Evolutionary conservation across 2,888 invertebrate species (phyloP), one percentile per base, ranked within the genome.

Genomic region (Lymantria dispar): DNA sequence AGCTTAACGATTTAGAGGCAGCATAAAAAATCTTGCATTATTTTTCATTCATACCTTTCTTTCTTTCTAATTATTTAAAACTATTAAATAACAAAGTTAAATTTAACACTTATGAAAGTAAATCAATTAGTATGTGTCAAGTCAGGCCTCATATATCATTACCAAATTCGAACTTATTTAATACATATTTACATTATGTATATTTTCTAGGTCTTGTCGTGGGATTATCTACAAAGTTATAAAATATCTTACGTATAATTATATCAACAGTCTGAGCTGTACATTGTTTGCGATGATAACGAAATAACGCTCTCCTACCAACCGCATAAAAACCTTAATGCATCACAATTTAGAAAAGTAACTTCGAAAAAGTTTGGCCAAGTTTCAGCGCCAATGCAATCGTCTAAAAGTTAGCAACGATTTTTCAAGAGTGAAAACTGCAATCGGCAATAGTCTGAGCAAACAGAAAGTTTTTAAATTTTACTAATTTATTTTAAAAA

Each of bases 221-320:
- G 13, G 63, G 59, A 63, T 72, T 65, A 64, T 58, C 48, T 58
- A 38, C 22, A 44, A 47, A 43, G 52, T 57, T 47, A 33, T 64
- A 62, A 70, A 64, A 58, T 52, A 58, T 64, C 51, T 60, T 48
- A 60, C 59, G 48, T 59, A 60, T 68, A 72, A 33, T 5, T 65
- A 64, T 57, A 36, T 38, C 68, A 74, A 66, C 69, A 71, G 69
- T 65, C 64, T 70, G 62, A 70, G 74, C 62, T 69, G n/a, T n/a
- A n/a, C n/a, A 70, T 72, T 83, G 80, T 83, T 83, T 80, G 81
- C 74, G 52, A 56, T 77, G 77, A 74, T 80, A 79, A 74, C 60
- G 52, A 68, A 72, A 77, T 81, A 78, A 73, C 61, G 53, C 65
- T 64, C 62, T 63, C 61, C 51, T 52, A 60, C 53, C 58, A 40